A percentile compares a stretch with the other conserved stretches of the same genome.
phyloP scores from a whole-genome alignment of 2,888 invertebrate species.

The Hypomecis atomaria region DNA sequence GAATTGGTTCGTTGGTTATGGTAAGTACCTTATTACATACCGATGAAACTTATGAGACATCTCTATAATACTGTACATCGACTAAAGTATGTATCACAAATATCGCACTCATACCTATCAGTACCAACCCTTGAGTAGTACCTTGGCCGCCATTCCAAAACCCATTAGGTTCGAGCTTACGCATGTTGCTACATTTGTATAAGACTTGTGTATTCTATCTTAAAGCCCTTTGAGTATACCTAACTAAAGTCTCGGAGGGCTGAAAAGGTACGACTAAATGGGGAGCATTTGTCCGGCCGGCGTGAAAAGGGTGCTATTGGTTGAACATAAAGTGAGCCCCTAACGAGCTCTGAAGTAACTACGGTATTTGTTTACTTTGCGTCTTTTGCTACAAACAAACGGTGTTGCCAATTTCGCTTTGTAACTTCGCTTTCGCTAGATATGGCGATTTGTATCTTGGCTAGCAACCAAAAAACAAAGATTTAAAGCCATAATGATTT shows the following conservation, averaged over 20 bases:
- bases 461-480: no score
- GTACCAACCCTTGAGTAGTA: no score
- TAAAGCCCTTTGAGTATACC: slow-evolving; percentile 47
- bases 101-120: no score
- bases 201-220: slow-evolving; percentile 44
- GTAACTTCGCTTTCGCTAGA: no score
- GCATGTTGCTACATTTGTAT: slow-evolving; percentile 46
- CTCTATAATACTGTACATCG: no score
- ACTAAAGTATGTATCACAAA: no score
- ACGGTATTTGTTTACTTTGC: slow-evolving; percentile 43
- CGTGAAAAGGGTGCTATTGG: slow-evolving; percentile 51
- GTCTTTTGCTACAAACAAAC: slow-evolving; percentile 34
- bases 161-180: slow-evolving; percentile 43
- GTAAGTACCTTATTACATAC: no score
- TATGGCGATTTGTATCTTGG: no score
- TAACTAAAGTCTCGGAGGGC: slow-evolving; percentile 47
- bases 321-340: slow-evolving; percentile 50
- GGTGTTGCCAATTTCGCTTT: no score
- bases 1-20: no score
- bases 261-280: slow-evolving; percentile 55
- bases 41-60: no score
- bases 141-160: slow-evolving; percentile 19
- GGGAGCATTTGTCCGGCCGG: slow-evolving; percentile 52
- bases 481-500: no score
- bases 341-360: slow-evolving; percentile 50